Evolutionary conservation across 2,113 vertebrate genomes (phyloP).

Genomic region (Ceyx cyanopectus): DNA sequence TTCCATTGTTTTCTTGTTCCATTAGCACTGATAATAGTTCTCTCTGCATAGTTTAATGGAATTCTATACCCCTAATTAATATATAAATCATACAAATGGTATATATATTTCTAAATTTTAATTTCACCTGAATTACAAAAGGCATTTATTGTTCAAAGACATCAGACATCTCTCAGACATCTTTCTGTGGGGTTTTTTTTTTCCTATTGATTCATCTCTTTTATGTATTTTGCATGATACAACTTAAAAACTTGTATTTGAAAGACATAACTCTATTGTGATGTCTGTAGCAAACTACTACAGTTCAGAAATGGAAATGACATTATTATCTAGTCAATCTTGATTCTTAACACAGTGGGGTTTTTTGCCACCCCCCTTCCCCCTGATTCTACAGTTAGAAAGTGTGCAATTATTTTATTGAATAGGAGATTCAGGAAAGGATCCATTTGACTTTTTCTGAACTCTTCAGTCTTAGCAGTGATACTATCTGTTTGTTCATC

Average conservation of each 20-base stretch:
- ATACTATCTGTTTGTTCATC: not conserved
- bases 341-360: not conserved
- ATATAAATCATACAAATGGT: not conserved
- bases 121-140: not conserved
- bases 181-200: not conserved
- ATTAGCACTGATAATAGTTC: not conserved
- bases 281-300: not conserved
- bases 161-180: not conserved
- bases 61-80: not conserved
- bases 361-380: not conserved
- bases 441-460: not conserved
- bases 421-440: not conserved
- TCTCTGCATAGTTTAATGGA: not conserved
- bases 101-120: not conserved
- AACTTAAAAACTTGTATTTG: not conserved
- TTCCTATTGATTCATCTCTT: not conserved
- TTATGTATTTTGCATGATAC: not conserved
- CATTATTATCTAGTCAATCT: not conserved
- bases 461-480: not conserved
- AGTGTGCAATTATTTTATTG: not conserved
- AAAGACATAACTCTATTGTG: not conserved
- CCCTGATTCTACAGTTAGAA: not conserved
- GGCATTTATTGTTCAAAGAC: not conserved
- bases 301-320: not conserved
- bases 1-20: not conserved